Evolutionary conservation across 2,888 invertebrate genomes (phyloP).

Genomic region (Electrophaes corylata): DNA sequence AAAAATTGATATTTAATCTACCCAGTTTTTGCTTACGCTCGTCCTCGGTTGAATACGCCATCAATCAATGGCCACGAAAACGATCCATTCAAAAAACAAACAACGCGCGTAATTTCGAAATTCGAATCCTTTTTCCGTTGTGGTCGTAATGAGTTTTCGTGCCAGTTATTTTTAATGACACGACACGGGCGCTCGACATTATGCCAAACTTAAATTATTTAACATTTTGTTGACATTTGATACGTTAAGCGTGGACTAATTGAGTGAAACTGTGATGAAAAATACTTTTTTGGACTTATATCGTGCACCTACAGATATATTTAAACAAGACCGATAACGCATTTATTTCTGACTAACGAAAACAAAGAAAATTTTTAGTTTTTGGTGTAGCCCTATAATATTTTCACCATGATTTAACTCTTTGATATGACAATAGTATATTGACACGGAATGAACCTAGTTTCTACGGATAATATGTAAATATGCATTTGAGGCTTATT

Average conservation of each 20-base stretch:
- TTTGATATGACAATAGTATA: too few species aligned
- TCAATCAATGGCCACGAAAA: slow-evolving; percentile 46
- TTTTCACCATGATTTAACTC: background rate
- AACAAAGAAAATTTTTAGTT: background rate
- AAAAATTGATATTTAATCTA: slow-evolving; percentile 73
- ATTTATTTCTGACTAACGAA: background rate
- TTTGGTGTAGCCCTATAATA: background rate
- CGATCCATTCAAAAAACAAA: slow-evolving; percentile 59
- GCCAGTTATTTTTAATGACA: slow-evolving; percentile 46
- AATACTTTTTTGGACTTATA: slow-evolving; percentile 11
- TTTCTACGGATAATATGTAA: background rate
- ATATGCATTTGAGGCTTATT: too few species aligned
- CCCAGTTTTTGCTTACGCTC: slow-evolving; percentile 56
- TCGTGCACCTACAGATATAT: background rate
- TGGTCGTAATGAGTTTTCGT: slow-evolving; percentile 53
- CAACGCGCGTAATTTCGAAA: slow-evolving; percentile 52
- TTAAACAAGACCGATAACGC: background rate
- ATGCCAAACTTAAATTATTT: slow-evolving; percentile 36
- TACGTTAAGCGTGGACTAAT: slow-evolving; percentile 50
- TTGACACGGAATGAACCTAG: background rate
- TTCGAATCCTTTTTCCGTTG: slow-evolving; percentile 47
- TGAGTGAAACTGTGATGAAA: slow-evolving; percentile 47
- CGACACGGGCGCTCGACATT: slow-evolving; percentile 10
- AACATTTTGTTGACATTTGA: slow-evolving; percentile 42
- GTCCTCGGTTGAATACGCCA: slow-evolving; percentile 40